Conservation (phyloP, 1,140 invertebrate species). For the Heliconius hewitsoni region DNA sequence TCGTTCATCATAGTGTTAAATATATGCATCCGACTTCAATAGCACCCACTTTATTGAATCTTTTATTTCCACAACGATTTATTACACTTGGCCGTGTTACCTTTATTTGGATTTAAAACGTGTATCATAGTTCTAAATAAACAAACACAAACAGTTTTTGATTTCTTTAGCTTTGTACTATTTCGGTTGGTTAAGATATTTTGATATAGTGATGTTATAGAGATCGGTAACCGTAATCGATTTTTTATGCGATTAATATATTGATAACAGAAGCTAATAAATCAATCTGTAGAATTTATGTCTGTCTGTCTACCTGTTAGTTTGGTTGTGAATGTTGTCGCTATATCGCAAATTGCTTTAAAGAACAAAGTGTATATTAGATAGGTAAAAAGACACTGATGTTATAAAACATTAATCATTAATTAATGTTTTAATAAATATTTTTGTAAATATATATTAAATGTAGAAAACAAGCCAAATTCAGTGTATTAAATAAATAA, state of each 20-base stretch:
- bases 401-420: too few relatives aligned
- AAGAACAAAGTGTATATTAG: too few relatives aligned
- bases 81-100: constrained; percentile 43
- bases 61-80: constrained; percentile 57
- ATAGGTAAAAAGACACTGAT: too few relatives aligned
- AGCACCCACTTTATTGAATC: constrained; percentile 56
- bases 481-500: too few relatives aligned
- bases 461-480: too few relatives aligned
- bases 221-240: not conserved
- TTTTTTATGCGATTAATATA: not conserved
- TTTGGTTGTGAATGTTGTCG: too few relatives aligned
- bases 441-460: too few relatives aligned
- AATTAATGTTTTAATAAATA: too few relatives aligned
- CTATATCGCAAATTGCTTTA: too few relatives aligned
- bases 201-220: not conserved
- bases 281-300: too few relatives aligned
- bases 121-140: constrained; percentile 21
- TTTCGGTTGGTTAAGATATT: not conserved
- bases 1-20: constrained; percentile 77
- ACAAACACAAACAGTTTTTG: constrained; percentile 19
- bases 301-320: too few relatives aligned
- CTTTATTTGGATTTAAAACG: constrained; percentile 30
- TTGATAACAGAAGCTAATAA: too few relatives aligned
- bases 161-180: not conserved
- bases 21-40: constrained; percentile 49